These are phyloP conservation scores for Apamea monoglypha DNA, from an alignment of 2,888 invertebrate genomes.

Conservation along the genomic window DNA sequence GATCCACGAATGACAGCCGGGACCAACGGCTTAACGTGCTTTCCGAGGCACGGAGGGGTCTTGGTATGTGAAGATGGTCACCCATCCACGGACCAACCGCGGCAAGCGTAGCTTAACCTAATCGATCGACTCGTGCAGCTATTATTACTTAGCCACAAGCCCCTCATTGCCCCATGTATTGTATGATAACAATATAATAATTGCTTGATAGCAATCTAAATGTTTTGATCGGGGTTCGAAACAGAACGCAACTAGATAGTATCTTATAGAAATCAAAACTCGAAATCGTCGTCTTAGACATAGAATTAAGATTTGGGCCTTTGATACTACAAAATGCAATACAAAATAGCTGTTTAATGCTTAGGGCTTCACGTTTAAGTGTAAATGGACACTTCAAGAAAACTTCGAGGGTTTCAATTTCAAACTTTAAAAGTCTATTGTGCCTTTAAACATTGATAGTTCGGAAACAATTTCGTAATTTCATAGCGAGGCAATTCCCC, in stretches of 20 bases:
- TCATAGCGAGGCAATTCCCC: neutral
- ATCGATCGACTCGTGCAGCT: too few relatives aligned
- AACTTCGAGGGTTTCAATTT: conserved; percentile 15
- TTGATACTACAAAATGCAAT: conserved; percentile 8
- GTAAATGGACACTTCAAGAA: conserved; percentile 25
- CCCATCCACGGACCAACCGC: too few relatives aligned
- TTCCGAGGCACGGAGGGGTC: too few relatives aligned
- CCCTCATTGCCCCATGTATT: too few relatives aligned
- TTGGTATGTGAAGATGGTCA: too few relatives aligned
- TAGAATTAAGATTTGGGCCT: conserved; percentile 1
- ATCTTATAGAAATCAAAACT: neutral
- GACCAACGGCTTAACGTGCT: too few relatives aligned
- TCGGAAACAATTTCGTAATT: neutral
- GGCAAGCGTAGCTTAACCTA: too few relatives aligned
- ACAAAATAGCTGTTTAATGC: conserved; percentile 11
- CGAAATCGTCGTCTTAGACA: neutral
- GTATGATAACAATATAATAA: too few relatives aligned
- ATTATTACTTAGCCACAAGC: too few relatives aligned
- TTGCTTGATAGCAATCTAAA: too few relatives aligned
- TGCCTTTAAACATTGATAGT: conserved; percentile 1
- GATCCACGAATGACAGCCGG: too few relatives aligned
- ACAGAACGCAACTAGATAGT: neutral
- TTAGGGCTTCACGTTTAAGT: conserved; percentile 10
- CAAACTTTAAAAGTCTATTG: conserved; percentile 16
- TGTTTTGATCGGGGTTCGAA: neutral